Conservation (phyloP, 2,888 invertebrate species). For the Mythimna impura region DNA sequence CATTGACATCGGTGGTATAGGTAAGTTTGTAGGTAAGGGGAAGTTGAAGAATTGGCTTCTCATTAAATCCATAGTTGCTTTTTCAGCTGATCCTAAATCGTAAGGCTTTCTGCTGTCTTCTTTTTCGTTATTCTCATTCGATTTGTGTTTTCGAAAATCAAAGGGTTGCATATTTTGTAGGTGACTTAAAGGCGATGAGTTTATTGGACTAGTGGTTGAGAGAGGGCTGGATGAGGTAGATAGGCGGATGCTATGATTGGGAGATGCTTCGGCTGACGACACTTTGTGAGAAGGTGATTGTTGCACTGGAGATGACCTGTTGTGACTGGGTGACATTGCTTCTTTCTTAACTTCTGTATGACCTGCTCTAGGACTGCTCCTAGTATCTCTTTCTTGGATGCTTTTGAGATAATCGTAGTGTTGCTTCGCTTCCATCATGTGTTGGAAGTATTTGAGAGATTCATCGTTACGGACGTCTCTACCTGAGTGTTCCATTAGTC, state of each 20-base stretch:
- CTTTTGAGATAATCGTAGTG: constrained; percentile 84
- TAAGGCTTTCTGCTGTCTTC: constrained; percentile 87
- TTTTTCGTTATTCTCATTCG: constrained; percentile 80
- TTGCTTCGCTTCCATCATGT: constrained; percentile 87
- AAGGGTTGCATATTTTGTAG: constrained; percentile 99
- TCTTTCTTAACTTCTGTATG: constrained; percentile 79
- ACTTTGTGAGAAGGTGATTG: constrained; percentile 79
- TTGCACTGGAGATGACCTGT: constrained; percentile 76
- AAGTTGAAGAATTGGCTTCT: constrained; percentile 92
- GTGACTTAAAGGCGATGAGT: constrained; percentile 95
- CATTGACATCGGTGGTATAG: constrained; percentile 90
- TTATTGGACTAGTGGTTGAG: constrained; percentile 91
- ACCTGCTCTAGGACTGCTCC: constrained; percentile 67
- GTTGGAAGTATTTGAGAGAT: constrained; percentile 85
- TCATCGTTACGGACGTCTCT: constrained; percentile 84
- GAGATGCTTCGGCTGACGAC: constrained; percentile 84
- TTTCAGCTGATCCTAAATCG: constrained; percentile 80
- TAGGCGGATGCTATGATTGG: constrained; percentile 81
- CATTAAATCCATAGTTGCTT: constrained; percentile 91
- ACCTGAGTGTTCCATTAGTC: constrained; percentile 90
- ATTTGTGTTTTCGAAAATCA: constrained; percentile 94
- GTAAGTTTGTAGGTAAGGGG: constrained; percentile 90
- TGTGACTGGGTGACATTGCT: constrained; percentile 78
- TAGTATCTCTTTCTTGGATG: constrained; percentile 82
- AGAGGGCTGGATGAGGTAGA: constrained; percentile 88